Conservation (phyloP, 2,888 invertebrate species). For the Acanthosepion esculentum region DNA sequence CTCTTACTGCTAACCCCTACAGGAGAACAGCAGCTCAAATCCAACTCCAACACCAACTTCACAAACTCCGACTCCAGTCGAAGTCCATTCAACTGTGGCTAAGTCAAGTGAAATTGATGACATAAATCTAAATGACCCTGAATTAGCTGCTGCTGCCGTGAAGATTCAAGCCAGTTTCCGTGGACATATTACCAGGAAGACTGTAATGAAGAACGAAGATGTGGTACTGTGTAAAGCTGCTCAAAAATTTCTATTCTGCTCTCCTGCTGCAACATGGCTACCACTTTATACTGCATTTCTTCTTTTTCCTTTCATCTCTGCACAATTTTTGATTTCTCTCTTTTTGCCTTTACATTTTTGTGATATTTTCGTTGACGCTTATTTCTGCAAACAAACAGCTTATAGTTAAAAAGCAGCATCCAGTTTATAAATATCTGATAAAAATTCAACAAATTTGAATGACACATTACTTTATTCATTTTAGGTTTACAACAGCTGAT, state of each 20-base stretch:
- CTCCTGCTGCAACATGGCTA: not conserved
- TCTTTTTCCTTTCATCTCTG: not conserved
- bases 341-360: not conserved
- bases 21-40: not conserved
- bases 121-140: slow-evolving; percentile 38
- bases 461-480: not conserved
- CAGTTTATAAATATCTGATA: not conserved
- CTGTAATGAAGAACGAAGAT: not conserved
- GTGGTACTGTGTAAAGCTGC: slow-evolving; percentile 33
- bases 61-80: slow-evolving; percentile 7
- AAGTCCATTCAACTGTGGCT: not conserved
- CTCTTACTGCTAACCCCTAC: slow-evolving; percentile 33
- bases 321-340: not conserved
- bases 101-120: slow-evolving; percentile 36
- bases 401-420: not conserved
- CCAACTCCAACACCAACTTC: not conserved
- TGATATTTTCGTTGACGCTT: not conserved
- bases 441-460: not conserved
- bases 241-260: not conserved
- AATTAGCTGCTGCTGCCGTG: slow-evolving; percentile 39
- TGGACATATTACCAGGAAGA: not conserved
- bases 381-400: slow-evolving; percentile 7
- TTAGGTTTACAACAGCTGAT: not conserved
- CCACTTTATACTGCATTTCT: not conserved
- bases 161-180: slow-evolving; percentile 42